phyloP scores from a whole-genome alignment of 2,888 invertebrate species.

The Nysson spinosus region DNA sequence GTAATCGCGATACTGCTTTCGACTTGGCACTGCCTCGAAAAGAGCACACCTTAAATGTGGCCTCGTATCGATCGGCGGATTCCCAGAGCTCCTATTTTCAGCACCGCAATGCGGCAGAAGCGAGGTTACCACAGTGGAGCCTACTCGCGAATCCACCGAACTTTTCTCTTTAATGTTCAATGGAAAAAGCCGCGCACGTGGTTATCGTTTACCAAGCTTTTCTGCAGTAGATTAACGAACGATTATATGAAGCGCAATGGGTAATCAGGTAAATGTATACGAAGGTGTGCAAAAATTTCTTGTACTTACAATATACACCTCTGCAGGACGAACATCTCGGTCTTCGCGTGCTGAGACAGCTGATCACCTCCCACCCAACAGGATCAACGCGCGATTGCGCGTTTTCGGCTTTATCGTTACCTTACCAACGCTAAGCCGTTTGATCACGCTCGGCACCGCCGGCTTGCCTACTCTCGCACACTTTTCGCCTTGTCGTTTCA shows the following conservation, averaged over 20 bases:
- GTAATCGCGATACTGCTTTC: slow-evolving; percentile 5
- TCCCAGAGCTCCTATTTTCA: slow-evolving; percentile 63
- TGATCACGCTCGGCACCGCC: slow-evolving; percentile 22
- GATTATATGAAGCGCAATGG: too few species aligned
- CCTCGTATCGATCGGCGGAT: slow-evolving; percentile 58
- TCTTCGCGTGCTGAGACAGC: slow-evolving; percentile 67
- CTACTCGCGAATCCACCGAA: background rate
- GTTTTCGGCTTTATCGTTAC: slow-evolving; percentile 53
- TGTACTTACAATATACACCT: slow-evolving; percentile 69
- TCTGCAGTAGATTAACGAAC: too few species aligned
- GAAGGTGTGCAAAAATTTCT: slow-evolving; percentile 15
- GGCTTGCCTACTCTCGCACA: slow-evolving; percentile 22
- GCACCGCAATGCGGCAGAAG: slow-evolving; percentile 65
- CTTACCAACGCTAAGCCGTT: slow-evolving; percentile 28
- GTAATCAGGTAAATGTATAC: too few species aligned
- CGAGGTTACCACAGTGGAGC: slow-evolving; percentile 34
- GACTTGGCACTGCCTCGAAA: slow-evolving; percentile 45
- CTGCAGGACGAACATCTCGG: slow-evolving; percentile 70
- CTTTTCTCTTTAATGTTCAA: background rate
- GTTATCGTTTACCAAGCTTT: background rate
- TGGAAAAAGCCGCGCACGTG: slow-evolving; percentile 29
- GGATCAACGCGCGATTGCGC: slow-evolving; percentile 66
- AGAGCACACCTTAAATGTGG: slow-evolving; percentile 32
- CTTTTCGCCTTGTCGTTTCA: slow-evolving; percentile 14
- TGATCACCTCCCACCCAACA: slow-evolving; percentile 67